Evolutionary conservation across 2,888 invertebrate species (phyloP).

Genomic region (Hofmannophila pseudospretella): DNA sequence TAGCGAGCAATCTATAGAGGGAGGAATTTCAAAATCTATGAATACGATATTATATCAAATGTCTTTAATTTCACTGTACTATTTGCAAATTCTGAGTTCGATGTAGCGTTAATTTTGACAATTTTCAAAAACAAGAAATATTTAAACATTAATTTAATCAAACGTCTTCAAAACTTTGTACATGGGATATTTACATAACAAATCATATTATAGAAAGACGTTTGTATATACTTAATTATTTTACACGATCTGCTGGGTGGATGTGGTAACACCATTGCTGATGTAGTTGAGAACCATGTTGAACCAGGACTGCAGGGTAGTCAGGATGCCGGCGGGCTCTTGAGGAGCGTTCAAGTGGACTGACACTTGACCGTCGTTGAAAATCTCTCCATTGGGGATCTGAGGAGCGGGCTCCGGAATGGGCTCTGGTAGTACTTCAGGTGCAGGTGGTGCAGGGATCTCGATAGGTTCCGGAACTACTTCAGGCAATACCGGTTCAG

Average conservation of each 20-base stretch:
- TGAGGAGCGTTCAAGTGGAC: slow-evolving; percentile 41
- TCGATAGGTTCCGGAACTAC: slow-evolving; percentile 11
- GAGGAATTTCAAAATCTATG: no score
- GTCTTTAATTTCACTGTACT: no score
- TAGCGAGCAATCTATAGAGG: no score
- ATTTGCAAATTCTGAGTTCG: no score
- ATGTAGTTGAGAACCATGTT: slow-evolving; percentile 53
- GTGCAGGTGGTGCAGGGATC: slow-evolving; percentile 6
- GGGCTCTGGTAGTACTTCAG: slow-evolving; percentile 12
- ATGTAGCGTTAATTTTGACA: no score
- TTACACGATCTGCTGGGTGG: slow-evolving; percentile 46
- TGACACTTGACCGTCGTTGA: slow-evolving; percentile 50
- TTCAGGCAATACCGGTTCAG: slow-evolving; percentile 11
- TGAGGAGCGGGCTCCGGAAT: slow-evolving; percentile 18
- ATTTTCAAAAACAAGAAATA: neutral
- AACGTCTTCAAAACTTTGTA: neutral
- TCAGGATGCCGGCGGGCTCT: slow-evolving; percentile 35
- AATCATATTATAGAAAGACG: neutral
- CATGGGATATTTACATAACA: neutral
- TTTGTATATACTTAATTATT: neutral
- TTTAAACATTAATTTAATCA: neutral
- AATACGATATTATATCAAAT: no score
- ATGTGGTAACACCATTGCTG: slow-evolving; percentile 33
- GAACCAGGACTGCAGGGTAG: slow-evolving; percentile 53
- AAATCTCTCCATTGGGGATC: slow-evolving; percentile 40